Conservation (phyloP, 2,888 invertebrate genomes). For the Habrosyne pyritoides region DNA sequence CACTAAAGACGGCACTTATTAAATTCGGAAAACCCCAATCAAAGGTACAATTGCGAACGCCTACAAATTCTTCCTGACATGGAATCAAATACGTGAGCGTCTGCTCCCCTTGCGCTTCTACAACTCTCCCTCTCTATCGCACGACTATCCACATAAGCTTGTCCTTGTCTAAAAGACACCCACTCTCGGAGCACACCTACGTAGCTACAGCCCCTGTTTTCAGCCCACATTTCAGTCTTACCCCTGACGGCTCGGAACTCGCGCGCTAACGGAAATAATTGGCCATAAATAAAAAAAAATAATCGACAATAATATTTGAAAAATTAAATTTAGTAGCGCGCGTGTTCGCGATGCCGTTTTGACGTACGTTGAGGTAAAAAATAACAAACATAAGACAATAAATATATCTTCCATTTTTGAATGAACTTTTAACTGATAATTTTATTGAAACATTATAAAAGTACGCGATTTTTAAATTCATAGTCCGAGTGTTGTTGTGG, state of each 20-base stretch:
- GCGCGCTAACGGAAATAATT: conserved; percentile 29
- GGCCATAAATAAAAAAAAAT: conserved; percentile 11
- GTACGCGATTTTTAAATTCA: not conserved
- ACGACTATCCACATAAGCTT: conserved; percentile 18
- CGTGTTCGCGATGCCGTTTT: conserved; percentile 49
- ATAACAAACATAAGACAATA: conserved; percentile 26
- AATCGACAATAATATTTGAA: conserved; percentile 42
- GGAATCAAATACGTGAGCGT: conserved; percentile 54
- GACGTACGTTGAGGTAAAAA: conserved; percentile 32
- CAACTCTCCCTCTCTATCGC: conserved; percentile 34
- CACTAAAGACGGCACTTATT: conserved; percentile 48
- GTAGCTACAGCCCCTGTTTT: conserved; percentile 66
- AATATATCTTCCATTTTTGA: conserved; percentile 11
- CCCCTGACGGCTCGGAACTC: conserved; percentile 43
- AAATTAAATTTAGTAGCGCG: conserved; percentile 32
- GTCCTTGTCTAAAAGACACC: conserved; percentile 61
- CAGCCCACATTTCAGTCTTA: conserved; percentile 67
- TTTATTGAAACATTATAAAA: conserved; percentile 20
- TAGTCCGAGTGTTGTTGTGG: conserved; percentile 33
- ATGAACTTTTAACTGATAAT: conserved; percentile 16
- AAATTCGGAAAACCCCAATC: conserved; percentile 70
- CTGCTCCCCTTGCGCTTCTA: conserved; percentile 47
- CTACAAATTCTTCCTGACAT: conserved; percentile 72
- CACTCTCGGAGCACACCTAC: conserved; percentile 61
- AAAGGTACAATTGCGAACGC: conserved; percentile 69